Percentiles rank a stretch among this genome's conserved stretches.
These are phyloP conservation scores for Volucella bombylans DNA, from an alignment of 2,888 invertebrate species.

Conservation along the genomic window DNA sequence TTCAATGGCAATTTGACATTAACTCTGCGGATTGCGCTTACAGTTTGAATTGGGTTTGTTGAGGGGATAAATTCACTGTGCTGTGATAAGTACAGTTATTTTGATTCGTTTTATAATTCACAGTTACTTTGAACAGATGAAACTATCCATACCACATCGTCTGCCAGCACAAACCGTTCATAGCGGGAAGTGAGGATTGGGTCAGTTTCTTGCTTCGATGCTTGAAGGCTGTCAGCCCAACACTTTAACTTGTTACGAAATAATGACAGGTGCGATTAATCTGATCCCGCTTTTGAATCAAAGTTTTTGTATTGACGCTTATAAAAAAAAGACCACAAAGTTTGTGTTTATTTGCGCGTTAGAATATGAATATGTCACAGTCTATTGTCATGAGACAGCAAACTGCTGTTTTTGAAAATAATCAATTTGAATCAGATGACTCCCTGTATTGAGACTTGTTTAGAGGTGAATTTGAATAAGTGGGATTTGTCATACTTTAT, in stretches of 20 bases:
- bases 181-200: conserved; percentile 64
- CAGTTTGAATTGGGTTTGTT: too few relatives aligned
- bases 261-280: conserved; percentile 62
- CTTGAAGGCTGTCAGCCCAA: conserved; percentile 66
- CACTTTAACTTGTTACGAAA: conserved; percentile 66
- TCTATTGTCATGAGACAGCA: too few relatives aligned
- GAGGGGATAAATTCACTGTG: too few relatives aligned
- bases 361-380: too few relatives aligned
- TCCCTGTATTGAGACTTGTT: too few relatives aligned
- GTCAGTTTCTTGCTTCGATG: conserved; percentile 50
- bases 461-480: too few relatives aligned
- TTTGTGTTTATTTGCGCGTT: too few relatives aligned
- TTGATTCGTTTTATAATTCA: conserved; percentile 29
- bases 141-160: conserved; percentile 1
- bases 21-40: too few relatives aligned
- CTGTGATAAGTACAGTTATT: background rate
- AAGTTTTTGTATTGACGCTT: background rate
- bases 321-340: too few relatives aligned
- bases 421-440: too few relatives aligned
- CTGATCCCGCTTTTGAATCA: conserved; percentile 64
- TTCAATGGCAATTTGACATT: background rate
- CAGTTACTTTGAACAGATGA: conserved; percentile 5
- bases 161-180: background rate
- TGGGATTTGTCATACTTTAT: too few relatives aligned
- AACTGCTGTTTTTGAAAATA: too few relatives aligned